A percentile compares a stretch with the other conserved stretches of the same genome.
phyloP scores from a whole-genome alignment of 2,113 vertebrate genomes.

The Etheostoma spectabile region DNA sequence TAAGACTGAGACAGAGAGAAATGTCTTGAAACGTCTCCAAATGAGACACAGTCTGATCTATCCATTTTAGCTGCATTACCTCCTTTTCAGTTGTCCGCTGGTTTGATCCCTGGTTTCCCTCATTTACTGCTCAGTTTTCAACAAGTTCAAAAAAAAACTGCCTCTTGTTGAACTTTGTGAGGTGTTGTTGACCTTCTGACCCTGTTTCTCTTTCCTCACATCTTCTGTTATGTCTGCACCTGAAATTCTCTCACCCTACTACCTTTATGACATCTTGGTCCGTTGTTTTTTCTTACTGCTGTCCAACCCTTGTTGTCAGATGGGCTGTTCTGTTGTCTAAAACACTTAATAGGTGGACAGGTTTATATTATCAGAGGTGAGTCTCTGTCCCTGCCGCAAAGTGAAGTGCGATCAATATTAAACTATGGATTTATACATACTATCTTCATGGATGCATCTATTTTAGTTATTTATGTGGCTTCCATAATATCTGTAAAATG shows the following conservation, averaged over 20 bases:
- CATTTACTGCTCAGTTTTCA: constrained; percentile 38
- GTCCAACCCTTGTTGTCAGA: constrained; percentile 98
- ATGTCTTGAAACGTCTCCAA: constrained; percentile 13
- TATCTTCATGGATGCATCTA: constrained; percentile 77
- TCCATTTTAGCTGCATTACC: constrained; percentile 24
- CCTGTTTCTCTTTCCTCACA: constrained; percentile 81
- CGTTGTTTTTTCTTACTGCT: constrained; percentile 96
- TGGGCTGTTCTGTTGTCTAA: constrained; percentile 99
- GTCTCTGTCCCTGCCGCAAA: constrained; percentile 75
- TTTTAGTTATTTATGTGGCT: background rate
- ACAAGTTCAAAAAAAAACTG: constrained; percentile 66
- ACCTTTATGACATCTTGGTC: constrained; percentile 90
- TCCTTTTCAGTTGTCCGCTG: constrained; percentile 67
- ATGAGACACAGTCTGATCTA: background rate
- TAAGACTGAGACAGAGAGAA: background rate
- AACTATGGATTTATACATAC: constrained; percentile 3
- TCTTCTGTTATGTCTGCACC: constrained; percentile 77
- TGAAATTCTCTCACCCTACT: constrained; percentile 84
- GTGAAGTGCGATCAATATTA: background rate
- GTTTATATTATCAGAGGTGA: constrained; percentile 99
- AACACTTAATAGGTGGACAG: constrained; percentile 99
- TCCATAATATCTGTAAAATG: background rate
- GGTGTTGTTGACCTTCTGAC: constrained; percentile 89
- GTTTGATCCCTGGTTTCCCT: constrained; percentile 75
- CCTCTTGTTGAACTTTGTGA: constrained; percentile 84